Base-by-base conservation (phyloP, 2,888 invertebrate species). In the Buathra laborator region DNA sequence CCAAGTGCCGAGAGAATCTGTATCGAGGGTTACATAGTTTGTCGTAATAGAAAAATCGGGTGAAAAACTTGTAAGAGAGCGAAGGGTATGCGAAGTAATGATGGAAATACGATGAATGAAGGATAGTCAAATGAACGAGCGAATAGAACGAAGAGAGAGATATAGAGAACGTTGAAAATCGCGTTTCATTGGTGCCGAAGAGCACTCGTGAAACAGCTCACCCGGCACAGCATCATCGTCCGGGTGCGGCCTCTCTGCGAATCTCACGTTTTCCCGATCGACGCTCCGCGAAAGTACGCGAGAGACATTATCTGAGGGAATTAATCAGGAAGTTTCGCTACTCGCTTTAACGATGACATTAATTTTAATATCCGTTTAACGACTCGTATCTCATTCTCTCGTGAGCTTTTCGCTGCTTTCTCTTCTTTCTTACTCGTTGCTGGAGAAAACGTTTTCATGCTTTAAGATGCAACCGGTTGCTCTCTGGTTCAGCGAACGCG, bases 311-410 rank as follows among this genome's bases (percentile, higher is more conserved):
- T 85, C 83, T 64, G 14, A 46, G 32, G 66, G 29, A 76, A 84
- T 84, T 76, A 72, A 86, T 84, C 81, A 75, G 44, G 62, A 82
- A 84, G 67, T 84, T 86, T 81, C 43, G 24, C 74, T 29, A 37
- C 72, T 77, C 46, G 48, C 10, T 59, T 78, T 78, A 81, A 86
- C 67, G 79, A 79, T 14, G 76, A 59, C 84, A 84, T 86, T 80
- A 81, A 86, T 84, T 86, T 86, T 84, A 86, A 86, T 84, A 80
- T 83, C 80, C 72, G 62, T 85, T 82, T 72, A 85, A 80, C 64
- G 84, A 78, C 37, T 85, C 82, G 85, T 74, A 78, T 84, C 79
- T 86, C 71, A 81, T 80, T 74, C 80, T 82, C 74, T 56, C 44
- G 56, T 67, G 62, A 16, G 79, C 43, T 9, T 37, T 62, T 62